These are phyloP conservation scores for Rhizomys pruinosus DNA, from an alignment of 2,113 vertebrate genomes.

Conservation along the genomic window DNA sequence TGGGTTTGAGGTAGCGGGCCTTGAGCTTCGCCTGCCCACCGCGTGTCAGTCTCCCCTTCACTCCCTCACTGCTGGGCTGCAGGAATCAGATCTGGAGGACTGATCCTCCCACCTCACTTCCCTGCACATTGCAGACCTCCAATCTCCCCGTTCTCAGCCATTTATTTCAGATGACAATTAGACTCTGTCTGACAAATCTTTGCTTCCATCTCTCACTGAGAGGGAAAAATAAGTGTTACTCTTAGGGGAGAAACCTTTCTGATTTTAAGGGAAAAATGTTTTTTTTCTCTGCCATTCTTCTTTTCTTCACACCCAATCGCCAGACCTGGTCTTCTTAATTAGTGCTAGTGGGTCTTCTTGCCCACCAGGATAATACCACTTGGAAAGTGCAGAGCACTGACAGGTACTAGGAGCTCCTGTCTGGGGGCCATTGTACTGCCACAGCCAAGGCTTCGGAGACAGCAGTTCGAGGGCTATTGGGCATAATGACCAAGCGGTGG, in stretches of 20 bases:
- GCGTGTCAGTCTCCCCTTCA: too few relatives aligned
- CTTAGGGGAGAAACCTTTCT: not conserved
- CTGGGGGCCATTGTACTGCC: not conserved
- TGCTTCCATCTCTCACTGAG: slow-evolving; percentile 35
- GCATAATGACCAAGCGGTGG: slow-evolving; percentile 30
- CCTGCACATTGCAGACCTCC: slow-evolving; percentile 27
- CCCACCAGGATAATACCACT: not conserved
- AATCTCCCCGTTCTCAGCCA: not conserved
- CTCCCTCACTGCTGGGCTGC: slow-evolving; percentile 11
- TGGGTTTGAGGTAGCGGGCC: not conserved
- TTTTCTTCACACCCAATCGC: slow-evolving; percentile 37
- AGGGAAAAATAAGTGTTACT: not conserved
- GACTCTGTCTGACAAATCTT: slow-evolving; percentile 46
- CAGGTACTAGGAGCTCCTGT: not conserved
- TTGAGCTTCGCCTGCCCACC: not conserved
- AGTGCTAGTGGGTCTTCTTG: not conserved
- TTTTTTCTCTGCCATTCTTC: not conserved
- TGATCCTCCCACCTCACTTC: not conserved
- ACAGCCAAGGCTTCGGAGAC: not conserved
- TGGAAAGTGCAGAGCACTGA: not conserved
- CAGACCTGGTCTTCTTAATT: slow-evolving; percentile 26
- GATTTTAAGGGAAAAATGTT: not conserved
- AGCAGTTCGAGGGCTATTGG: not conserved
- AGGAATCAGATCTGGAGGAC: slow-evolving; percentile 1
- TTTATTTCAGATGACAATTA: slow-evolving; percentile 52